Conservation (phyloP, 2,888 invertebrate genomes). For the Colletes collaris region DNA sequence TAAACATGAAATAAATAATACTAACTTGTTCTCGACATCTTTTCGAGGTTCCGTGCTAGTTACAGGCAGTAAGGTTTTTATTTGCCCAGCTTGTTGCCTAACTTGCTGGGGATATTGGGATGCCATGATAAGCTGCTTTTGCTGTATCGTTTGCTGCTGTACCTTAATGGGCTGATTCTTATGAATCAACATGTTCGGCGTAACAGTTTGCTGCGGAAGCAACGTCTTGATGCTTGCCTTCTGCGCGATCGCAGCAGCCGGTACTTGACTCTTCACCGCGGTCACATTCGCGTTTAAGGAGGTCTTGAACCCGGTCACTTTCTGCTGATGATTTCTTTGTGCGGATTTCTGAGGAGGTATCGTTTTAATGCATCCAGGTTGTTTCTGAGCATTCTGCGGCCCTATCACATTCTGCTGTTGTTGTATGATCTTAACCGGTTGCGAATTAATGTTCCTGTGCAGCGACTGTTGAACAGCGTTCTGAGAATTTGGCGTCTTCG, state of each 20-base stretch:
- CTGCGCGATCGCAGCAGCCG: conserved; percentile 54
- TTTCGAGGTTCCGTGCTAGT: conserved; percentile 66
- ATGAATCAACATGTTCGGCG: conserved; percentile 67
- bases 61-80: conserved; percentile 76
- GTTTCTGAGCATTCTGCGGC: conserved; percentile 75
- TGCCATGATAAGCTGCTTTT: conserved; percentile 73
- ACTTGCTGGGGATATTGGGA: conserved; percentile 71
- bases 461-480: conserved; percentile 64
- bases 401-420: conserved; percentile 71
- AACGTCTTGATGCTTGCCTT: conserved; percentile 74
- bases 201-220: conserved; percentile 67
- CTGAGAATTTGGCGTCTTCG: conserved; percentile 70
- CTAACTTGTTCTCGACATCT: conserved; percentile 76
- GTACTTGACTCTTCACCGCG: conserved; percentile 67
- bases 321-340: conserved; percentile 84
- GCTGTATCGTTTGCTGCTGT: conserved; percentile 74
- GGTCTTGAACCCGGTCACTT: conserved; percentile 83
- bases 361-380: conserved; percentile 80
- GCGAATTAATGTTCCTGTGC: conserved; percentile 69
- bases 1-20: conserved; percentile 17
- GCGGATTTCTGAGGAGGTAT: conserved; percentile 77
- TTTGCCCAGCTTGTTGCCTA: conserved; percentile 72
- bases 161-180: conserved; percentile 75
- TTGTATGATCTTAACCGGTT: conserved; percentile 85
- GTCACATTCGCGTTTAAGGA: conserved; percentile 76